Evolutionary conservation across 2,797 vertebrate genomes (phyloP).

Genomic region (Myotis findleyi): DNA sequence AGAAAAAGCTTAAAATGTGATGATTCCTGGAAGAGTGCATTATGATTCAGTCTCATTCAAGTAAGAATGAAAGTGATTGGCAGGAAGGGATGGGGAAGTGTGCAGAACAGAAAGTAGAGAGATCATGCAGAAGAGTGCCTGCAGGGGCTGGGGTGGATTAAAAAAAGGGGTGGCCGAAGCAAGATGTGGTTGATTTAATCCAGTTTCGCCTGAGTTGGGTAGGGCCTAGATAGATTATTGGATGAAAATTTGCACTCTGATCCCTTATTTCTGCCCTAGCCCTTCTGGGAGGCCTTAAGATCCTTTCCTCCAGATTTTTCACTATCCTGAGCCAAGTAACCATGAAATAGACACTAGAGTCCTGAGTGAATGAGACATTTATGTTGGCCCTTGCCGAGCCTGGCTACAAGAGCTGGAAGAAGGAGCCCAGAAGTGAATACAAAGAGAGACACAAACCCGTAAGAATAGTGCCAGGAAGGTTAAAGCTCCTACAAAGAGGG

Average conservation of each 20-base stretch:
- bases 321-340: background rate
- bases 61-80: background rate
- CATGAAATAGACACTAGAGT: background rate
- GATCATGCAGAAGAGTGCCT: background rate
- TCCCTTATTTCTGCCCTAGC: background rate
- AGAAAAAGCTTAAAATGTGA: background rate
- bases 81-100: background rate
- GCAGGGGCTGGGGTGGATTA: background rate
- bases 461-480: background rate
- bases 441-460: background rate
- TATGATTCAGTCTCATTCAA: background rate
- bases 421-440: background rate
- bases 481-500: background rate
- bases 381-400: background rate
- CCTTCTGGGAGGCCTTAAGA: background rate
- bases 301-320: background rate
- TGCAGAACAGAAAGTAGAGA: background rate
- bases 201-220: background rate
- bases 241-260: background rate
- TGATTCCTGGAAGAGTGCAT: background rate
- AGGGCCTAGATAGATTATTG: background rate
- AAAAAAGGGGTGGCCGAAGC: background rate
- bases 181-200: background rate
- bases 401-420: background rate
- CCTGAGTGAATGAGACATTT: background rate